phyloP scores from a whole-genome alignment of 2,888 invertebrate species.

The Ophion ventricosus region DNA sequence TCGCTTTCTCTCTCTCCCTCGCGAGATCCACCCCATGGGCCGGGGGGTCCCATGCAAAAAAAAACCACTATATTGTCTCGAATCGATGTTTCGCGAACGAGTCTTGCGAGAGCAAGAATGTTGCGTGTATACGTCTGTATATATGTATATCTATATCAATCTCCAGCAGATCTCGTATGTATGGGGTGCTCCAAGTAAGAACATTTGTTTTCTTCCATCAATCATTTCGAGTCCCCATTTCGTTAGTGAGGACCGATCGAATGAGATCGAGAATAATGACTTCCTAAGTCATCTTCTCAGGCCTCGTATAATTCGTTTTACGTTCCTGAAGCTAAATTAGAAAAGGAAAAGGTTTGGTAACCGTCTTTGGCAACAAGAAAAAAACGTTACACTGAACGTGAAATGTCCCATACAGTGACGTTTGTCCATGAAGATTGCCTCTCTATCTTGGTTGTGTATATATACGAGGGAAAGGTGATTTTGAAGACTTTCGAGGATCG shows the following conservation, averaged over 20 bases:
- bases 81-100: slow-evolving; percentile 57
- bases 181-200: neutral
- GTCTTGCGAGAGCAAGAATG: slow-evolving; percentile 27
- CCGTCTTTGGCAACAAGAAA: neutral
- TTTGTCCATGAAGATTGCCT: neutral
- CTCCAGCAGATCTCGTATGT: neutral
- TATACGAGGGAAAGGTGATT: neutral
- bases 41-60: slow-evolving; percentile 46
- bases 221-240: neutral
- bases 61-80: slow-evolving; percentile 59
- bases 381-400: neutral
- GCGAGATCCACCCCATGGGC: slow-evolving; percentile 63
- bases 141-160: slow-evolving; percentile 4
- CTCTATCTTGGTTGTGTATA: neutral
- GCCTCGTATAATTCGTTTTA: neutral
- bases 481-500: neutral
- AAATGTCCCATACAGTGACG: neutral
- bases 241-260: neutral
- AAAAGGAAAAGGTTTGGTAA: neutral
- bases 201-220: neutral
- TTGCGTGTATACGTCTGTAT: slow-evolving; percentile 5
- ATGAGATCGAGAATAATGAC: neutral
- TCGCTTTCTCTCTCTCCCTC: slow-evolving; percentile 16
- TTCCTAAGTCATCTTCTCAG: neutral
- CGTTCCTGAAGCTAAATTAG: neutral